Percentiles rank a stretch among this genome's conserved stretches.
These are phyloP conservation scores for Melinaea menophilus DNA, from an alignment of 2,888 invertebrate species.

Conservation along the genomic window DNA sequence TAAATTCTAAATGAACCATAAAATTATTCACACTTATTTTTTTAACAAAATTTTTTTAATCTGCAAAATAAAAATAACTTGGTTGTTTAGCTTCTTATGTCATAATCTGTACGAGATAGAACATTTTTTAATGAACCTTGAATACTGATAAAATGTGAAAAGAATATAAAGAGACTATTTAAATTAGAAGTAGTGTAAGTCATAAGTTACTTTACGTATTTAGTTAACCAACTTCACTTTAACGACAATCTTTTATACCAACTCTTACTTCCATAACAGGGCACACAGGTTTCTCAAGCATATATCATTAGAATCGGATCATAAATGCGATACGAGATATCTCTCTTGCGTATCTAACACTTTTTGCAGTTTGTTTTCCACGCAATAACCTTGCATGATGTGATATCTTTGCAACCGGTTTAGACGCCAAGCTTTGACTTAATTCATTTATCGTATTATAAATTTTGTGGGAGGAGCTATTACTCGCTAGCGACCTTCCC, in stretches of 20 bases:
- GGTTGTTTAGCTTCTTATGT: no score
- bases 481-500: constrained; percentile 62
- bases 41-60: no score
- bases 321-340: constrained; percentile 65
- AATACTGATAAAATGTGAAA: no score
- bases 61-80: no score
- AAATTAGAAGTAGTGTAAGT: no score
- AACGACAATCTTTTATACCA: constrained; percentile 45
- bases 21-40: no score
- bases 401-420: constrained; percentile 67
- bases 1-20: no score
- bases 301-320: constrained; percentile 62
- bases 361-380: constrained; percentile 69
- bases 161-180: no score
- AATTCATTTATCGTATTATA: constrained; percentile 74
- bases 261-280: constrained; percentile 59
- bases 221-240: no score
- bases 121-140: no score
- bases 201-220: no score
- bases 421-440: constrained; percentile 50
- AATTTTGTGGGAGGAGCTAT: constrained; percentile 74
- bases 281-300: constrained; percentile 58
- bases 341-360: constrained; percentile 45
- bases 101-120: no score
- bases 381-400: constrained; percentile 68